phyloP scores from a whole-genome alignment of 1,140 invertebrate species.

The Uloborus diversus region DNA sequence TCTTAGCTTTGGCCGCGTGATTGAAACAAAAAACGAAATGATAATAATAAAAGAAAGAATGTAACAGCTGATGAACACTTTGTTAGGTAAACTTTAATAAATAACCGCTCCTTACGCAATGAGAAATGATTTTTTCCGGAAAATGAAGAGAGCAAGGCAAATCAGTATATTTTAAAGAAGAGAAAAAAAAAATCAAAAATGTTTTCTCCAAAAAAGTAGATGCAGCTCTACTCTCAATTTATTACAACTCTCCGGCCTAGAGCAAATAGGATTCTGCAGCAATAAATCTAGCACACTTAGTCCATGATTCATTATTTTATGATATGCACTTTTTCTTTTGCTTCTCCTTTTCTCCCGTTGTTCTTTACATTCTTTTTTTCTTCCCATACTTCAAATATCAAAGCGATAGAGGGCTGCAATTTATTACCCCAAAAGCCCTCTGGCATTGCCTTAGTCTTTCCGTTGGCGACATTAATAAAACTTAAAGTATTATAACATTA shows the following conservation, averaged over 20 bases:
- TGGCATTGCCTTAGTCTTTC: not conserved
- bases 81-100: not conserved
- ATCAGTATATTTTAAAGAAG: not conserved
- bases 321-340: slow-evolving; percentile 16
- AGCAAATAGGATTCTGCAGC: slow-evolving; percentile 22
- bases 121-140: not conserved
- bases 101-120: not conserved
- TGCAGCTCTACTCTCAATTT: not conserved
- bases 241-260: slow-evolving; percentile 21
- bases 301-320: slow-evolving; percentile 40
- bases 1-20: too few species aligned
- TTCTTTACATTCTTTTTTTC: not conserved
- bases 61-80: not conserved
- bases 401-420: not conserved
- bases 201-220: not conserved
- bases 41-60: too few species aligned
- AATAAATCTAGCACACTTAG: slow-evolving; percentile 20
- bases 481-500: not conserved
- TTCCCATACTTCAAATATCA: not conserved
- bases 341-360: not conserved
- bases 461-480: not conserved
- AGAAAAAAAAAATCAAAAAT: too few species aligned
- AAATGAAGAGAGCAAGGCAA: not conserved
- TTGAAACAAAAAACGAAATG: too few species aligned
- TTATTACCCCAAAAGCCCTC: not conserved